Evolutionary conservation across 1,140 invertebrate species (phyloP).

Genomic region (Drosophila sechellia): DNA sequence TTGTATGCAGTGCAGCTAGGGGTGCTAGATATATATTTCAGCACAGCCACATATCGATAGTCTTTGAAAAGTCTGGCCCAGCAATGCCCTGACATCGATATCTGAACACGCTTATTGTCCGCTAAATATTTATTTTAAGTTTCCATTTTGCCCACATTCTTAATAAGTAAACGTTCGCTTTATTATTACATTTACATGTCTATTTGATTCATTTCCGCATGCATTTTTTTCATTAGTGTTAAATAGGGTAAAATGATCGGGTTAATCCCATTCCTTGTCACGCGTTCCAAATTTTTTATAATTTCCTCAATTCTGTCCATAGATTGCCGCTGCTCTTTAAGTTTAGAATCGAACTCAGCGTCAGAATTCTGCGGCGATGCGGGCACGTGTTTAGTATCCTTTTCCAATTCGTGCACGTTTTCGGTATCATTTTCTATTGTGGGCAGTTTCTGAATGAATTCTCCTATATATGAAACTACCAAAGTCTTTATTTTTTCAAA

Average conservation of each 20-base stretch:
- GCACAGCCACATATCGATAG: too few relatives aligned
- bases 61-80: too few relatives aligned
- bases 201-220: not conserved
- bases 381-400: not conserved
- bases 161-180: not conserved
- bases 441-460: not conserved
- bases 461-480: not conserved
- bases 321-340: not conserved
- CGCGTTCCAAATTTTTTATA: not conserved
- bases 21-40: not conserved
- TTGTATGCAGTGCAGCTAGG: conserved; percentile 3
- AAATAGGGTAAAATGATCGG: not conserved
- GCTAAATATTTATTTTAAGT: too few relatives aligned
- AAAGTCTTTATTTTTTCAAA: not conserved
- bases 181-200: not conserved
- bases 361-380: not conserved
- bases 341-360: not conserved
- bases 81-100: too few relatives aligned
- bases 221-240: not conserved
- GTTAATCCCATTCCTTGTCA: not conserved
- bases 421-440: not conserved
- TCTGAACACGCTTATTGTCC: too few relatives aligned
- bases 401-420: not conserved
- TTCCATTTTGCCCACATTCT: too few relatives aligned
- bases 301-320: not conserved